These are phyloP conservation scores for Sinotaia quadrata DNA, from an alignment of 2,888 invertebrate genomes.

Conservation along the genomic window DNA sequence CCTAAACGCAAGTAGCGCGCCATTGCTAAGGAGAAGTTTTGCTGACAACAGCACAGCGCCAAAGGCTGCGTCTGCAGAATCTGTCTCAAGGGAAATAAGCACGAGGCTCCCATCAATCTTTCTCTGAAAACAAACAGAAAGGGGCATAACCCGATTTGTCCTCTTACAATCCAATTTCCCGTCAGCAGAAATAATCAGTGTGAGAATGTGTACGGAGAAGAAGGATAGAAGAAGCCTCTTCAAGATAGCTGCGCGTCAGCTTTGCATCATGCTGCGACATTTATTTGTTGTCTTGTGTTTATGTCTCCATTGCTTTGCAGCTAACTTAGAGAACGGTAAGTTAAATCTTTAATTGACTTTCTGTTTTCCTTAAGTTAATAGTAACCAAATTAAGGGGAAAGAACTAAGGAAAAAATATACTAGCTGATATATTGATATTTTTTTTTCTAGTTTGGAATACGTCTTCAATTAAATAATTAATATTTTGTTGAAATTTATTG, in stretches of 20 bases:
- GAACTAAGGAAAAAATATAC: too few relatives aligned
- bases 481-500: too few relatives aligned
- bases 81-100: slow-evolving; percentile 17
- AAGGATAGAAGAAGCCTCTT: background rate
- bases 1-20: too few relatives aligned
- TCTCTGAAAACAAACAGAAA: slow-evolving; percentile 12
- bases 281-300: background rate
- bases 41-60: background rate
- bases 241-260: background rate
- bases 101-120: slow-evolving; percentile 18
- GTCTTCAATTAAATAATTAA: too few relatives aligned
- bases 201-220: background rate
- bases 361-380: too few relatives aligned
- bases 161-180: slow-evolving; percentile 19
- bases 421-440: too few relatives aligned
- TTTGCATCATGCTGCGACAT: background rate
- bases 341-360: background rate
- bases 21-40: too few relatives aligned
- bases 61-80: background rate
- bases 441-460: too few relatives aligned
- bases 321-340: background rate
- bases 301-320: background rate
- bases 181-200: background rate
- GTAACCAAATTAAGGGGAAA: too few relatives aligned
- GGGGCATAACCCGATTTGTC: slow-evolving; percentile 20